Evolutionary conservation across 2,113 vertebrate species (phyloP), one percentile per base, ranked within the genome.

Genomic region (Kryptolebias marmoratus): DNA sequence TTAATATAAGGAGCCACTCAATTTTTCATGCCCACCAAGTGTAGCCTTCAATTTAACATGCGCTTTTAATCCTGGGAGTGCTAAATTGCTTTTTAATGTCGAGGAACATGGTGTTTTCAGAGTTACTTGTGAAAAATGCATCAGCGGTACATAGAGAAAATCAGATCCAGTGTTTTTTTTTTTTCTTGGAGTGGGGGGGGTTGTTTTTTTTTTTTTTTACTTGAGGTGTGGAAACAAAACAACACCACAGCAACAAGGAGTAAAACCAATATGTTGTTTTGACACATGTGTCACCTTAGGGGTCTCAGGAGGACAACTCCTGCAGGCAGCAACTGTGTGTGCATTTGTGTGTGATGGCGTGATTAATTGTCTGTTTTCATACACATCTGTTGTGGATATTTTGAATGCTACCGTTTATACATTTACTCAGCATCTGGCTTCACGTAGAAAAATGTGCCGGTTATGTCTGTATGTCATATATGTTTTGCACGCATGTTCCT

Each of bases 21-120:
- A 97, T 96, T 95, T 97, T 96, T 97, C 94, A 97, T 97, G 95
- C 94, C 95, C 93, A 95, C 95, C 94, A 94, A 96, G 94, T 96
- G 95, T 95, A 95, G 95, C 95, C 95, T 97, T 97, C 95, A 96
- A 96, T 97, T 96, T 97, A 96, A 97, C 96, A 96, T 96, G 95
- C 95, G 94, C 95, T 96, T 96, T 96, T 96, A 96, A 97, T 97
- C 95, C 95, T 95, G 93, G 87, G 96, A 96, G 96, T 94, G 94
- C 94, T 94, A 96, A 96, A 97, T 96, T 95, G 96, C 95, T 96
- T 96, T 97, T 96, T 95, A 97, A 97, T 96, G 95, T 95, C 87
- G 93, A 94, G 94, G 92, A 96, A 96, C 95, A 95, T 84, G 93
- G 92, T 96, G 94, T 95, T 95, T 96, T 94, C 88, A 86, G 92